Evolutionary conservation across 1,140 invertebrate species (phyloP).

Genomic region (Melipona quadrifasciata): DNA sequence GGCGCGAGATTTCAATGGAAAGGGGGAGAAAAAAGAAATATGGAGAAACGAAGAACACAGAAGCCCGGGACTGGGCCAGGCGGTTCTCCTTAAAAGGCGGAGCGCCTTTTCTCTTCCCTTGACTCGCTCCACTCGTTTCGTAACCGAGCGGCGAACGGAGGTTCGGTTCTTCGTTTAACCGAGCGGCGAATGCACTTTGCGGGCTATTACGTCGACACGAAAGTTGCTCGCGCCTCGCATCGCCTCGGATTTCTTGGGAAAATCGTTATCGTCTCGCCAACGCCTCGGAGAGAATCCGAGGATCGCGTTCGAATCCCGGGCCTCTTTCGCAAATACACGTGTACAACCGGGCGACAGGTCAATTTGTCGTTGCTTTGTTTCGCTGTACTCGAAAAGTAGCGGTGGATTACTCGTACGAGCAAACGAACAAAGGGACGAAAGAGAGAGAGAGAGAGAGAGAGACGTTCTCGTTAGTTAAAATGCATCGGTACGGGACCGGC

Average conservation of each 20-base stretch:
- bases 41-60: neutral
- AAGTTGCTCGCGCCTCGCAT: slow-evolving; percentile 34
- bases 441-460: neutral
- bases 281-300: neutral
- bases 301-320: neutral
- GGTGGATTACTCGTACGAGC: neutral
- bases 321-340: neutral
- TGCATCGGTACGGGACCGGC: slow-evolving; percentile 4
- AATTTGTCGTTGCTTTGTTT: neutral
- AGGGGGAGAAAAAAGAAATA: neutral
- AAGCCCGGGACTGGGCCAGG: slow-evolving; percentile 26
- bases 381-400: neutral
- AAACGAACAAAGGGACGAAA: neutral
- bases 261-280: slow-evolving; percentile 40
- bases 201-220: slow-evolving; percentile 42
- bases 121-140: slow-evolving; percentile 45
- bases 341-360: neutral
- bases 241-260: slow-evolving; percentile 55
- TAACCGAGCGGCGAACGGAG: slow-evolving; percentile 35
- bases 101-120: slow-evolving; percentile 51
- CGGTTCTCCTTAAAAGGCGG: slow-evolving; percentile 58
- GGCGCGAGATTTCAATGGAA: slow-evolving; percentile 23
- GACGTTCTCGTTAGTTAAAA: slow-evolving; percentile 23
- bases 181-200: slow-evolving; percentile 31
- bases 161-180: slow-evolving; percentile 39